Percentiles rank a stretch among this genome's conserved stretches.
These are phyloP conservation scores for Drosophila guanche DNA, from an alignment of 1,140 invertebrate genomes.

Conservation along the genomic window DNA sequence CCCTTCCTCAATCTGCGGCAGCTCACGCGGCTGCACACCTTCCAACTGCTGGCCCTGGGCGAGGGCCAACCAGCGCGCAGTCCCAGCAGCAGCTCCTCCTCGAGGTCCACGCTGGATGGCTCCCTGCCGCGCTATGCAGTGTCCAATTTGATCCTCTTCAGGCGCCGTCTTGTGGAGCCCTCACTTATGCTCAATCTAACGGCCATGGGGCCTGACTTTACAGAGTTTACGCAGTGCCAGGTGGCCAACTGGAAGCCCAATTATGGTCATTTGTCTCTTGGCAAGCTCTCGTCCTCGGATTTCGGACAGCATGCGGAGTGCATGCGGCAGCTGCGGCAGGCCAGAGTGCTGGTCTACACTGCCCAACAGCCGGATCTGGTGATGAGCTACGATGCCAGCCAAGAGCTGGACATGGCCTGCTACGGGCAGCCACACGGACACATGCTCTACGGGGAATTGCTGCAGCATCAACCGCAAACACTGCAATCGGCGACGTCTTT, in stretches of 20 bases:
- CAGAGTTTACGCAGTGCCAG: conserved; percentile 76
- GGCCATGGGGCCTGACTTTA: conserved; percentile 79
- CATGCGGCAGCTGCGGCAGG: conserved; percentile 63
- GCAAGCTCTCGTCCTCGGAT: conserved; percentile 46
- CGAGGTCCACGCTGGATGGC: conserved; percentile 60
- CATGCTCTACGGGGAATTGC: conserved; percentile 73
- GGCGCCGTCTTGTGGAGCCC: conserved; percentile 49
- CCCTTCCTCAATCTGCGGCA: conserved; percentile 61
- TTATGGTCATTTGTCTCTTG: conserved; percentile 66
- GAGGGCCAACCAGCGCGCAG: conserved; percentile 53
- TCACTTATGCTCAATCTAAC: conserved; percentile 67
- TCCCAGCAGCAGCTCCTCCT: conserved; percentile 54
- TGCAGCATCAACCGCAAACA: conserved; percentile 67
- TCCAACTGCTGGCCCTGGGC: conserved; percentile 71
- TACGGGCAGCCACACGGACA: conserved; percentile 69
- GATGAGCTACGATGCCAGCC: conserved; percentile 69
- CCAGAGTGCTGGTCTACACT: conserved; percentile 61
- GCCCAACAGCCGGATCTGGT: conserved; percentile 71
- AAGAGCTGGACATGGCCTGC: conserved; percentile 68
- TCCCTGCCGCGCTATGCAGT: conserved; percentile 52
- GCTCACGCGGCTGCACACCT: conserved; percentile 51
- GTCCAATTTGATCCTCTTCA: conserved; percentile 74
- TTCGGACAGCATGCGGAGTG: conserved; percentile 67
- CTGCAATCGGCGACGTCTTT: conserved; percentile 70
- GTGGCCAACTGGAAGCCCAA: conserved; percentile 80